phyloP scores from a whole-genome alignment of 2,797 vertebrate species.

The Amphiprion clarkii region DNA sequence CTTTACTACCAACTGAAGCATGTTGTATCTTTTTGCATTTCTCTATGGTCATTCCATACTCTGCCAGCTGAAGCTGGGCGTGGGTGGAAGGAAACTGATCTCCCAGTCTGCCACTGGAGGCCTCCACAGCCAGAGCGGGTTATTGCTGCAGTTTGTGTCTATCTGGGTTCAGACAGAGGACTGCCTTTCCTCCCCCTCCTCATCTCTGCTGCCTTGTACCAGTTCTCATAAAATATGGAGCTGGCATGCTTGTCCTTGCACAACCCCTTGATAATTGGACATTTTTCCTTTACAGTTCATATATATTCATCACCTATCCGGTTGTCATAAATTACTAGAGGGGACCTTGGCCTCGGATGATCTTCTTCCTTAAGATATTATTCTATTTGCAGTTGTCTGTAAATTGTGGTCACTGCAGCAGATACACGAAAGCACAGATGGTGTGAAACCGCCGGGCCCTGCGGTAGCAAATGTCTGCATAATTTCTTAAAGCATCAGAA shows the following conservation, averaged over 20 bases:
- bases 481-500: constrained; percentile 67
- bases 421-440: constrained; percentile 49
- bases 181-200: constrained; percentile 17
- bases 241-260: constrained; percentile 47
- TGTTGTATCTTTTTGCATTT: constrained; percentile 33
- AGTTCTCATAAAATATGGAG: constrained; percentile 67
- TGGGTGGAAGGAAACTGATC: constrained; percentile 70
- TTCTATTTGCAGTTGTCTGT: constrained; percentile 34
- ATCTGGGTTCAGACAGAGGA: constrained; percentile 62
- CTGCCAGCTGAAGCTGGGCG: constrained; percentile 56
- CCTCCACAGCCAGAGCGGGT: constrained; percentile 51
- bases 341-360: constrained; percentile 16
- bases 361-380: constrained; percentile 15
- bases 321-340: constrained; percentile 6
- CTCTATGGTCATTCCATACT: constrained; percentile 47
- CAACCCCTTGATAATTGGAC: constrained; percentile 50
- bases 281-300: constrained; percentile 42
- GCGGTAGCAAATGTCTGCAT: constrained; percentile 53
- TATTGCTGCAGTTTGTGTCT: constrained; percentile 47
- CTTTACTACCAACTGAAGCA: constrained; percentile 12
- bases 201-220: constrained; percentile 37
- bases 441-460: constrained; percentile 41
- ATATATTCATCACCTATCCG: constrained; percentile 34
- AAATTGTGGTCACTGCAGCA: constrained; percentile 38
- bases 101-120: constrained; percentile 58